Evolutionary conservation across 2,888 invertebrate genomes (phyloP), one percentile per base, ranked within the genome.

Genomic region (Hanleya hanleyi): DNA sequence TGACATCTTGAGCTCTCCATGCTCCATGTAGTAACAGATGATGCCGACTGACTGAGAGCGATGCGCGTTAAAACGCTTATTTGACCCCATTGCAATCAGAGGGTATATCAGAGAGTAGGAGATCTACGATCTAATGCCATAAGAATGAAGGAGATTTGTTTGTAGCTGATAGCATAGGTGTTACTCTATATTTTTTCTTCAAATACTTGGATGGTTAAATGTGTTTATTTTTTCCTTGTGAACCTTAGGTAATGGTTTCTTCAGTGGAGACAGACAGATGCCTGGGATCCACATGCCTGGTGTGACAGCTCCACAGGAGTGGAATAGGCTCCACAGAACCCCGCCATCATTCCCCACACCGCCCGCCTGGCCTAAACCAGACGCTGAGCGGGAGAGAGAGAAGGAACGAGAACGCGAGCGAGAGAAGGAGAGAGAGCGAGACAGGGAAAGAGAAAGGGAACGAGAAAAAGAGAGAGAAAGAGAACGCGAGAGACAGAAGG

Each of bases 281-380:
- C 77, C 82, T 7, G 73, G 77, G 5, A 72, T 74, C 22, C 35
- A 33, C 35, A 18, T 77, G 49, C 83, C 84, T 12, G 84, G 84
- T 1, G 64, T 83, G 12, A 76, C 81, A 26, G 79, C 86, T 12
- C 84, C 87, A 29, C 87, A 86, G 26, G 89, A 89, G 47, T 88
- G 88, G 88, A 84, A 81, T 73, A 79, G 85, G 15, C 77, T 88
- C 18, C 85, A 86, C 72, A 83, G 86, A 3, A 84, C 88, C n/a
- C 87, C 89, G 5, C 84, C 88, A 36, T 84, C 87, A 50, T 88
- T 88, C 77, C 86, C 84, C n/a, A 76, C 81, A 1, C 77, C 79
- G n/a, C 81, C 85, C 9, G 69, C 84, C 32, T 81, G 83, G 82
- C 78, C 84, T 7, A 84, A 83, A 78, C 74, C 81, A 18, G 79